Evolutionary conservation across 2,888 invertebrate genomes (phyloP).

Genomic region (Cantharis nigra): DNA sequence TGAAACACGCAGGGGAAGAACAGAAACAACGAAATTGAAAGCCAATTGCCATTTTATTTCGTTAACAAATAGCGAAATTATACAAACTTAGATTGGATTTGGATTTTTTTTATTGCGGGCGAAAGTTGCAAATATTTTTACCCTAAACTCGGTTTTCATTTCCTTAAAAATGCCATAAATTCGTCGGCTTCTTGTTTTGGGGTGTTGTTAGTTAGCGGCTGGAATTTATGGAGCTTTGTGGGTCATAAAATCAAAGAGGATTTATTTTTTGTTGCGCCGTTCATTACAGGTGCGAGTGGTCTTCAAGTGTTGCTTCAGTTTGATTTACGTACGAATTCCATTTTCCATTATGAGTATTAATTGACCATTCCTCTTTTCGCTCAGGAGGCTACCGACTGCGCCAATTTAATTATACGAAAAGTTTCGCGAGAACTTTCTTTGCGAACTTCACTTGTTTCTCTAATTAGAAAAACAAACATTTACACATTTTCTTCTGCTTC

Average conservation of each 20-base stretch:
- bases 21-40: not conserved
- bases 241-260: not conserved
- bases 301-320: not conserved
- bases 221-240: not conserved
- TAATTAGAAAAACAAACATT: not conserved
- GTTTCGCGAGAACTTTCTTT: not conserved
- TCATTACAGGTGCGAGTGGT: not conserved
- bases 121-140: not conserved
- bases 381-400: not conserved
- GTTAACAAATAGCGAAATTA: not conserved
- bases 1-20: not conserved
- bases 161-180: not conserved
- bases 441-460: not conserved
- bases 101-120: not conserved
- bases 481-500: not conserved
- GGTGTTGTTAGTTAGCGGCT: not conserved
- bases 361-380: not conserved
- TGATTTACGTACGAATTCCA: not conserved
- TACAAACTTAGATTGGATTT: not conserved
- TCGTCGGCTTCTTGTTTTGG: not conserved
- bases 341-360: not conserved
- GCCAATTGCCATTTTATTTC: not conserved
- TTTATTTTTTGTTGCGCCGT: not conserved
- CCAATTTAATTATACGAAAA: not conserved
- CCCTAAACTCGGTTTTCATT: not conserved